Conservation (phyloP, 2,113 vertebrate genomes). For the Struthio camelus region DNA sequence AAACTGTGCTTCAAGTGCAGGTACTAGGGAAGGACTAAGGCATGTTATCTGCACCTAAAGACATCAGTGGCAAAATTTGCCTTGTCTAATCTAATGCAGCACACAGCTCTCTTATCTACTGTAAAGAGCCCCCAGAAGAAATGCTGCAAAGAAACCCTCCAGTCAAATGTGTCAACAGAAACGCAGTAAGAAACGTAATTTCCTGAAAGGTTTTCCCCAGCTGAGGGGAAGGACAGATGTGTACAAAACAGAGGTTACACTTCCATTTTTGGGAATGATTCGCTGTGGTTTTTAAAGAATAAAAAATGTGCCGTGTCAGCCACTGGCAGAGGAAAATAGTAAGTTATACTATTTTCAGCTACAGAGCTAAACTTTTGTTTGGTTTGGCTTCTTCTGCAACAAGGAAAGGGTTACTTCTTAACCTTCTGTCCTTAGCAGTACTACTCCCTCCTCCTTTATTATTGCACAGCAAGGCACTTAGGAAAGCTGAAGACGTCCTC, state of each 20-base stretch:
- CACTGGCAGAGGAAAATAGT: slow-evolving; percentile 38
- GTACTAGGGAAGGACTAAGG: neutral
- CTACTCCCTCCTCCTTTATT: neutral
- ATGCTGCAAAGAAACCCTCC: neutral
- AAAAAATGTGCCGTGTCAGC: slow-evolving; percentile 56
- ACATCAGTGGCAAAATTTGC: slow-evolving; percentile 35
- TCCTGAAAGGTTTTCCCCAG: neutral
- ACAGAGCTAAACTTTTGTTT: slow-evolving; percentile 46
- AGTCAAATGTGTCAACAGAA: slow-evolving; percentile 31
- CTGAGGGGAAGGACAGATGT: slow-evolving; percentile 11
- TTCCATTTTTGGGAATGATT: slow-evolving; percentile 62
- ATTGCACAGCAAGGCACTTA: neutral
- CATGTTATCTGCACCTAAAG: slow-evolving; percentile 44
- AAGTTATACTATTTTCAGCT: slow-evolving; percentile 42
- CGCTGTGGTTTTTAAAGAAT: slow-evolving; percentile 24
- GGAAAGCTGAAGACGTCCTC: neutral
- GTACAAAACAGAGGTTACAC: slow-evolving; percentile 42
- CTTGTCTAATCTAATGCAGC: neutral
- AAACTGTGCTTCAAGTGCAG: neutral
- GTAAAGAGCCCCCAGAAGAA: slow-evolving; percentile 28
- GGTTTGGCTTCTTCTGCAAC: slow-evolving; percentile 41
- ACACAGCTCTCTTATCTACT: slow-evolving; percentile 40
- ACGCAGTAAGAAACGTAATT: neutral
- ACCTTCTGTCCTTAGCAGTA: neutral
- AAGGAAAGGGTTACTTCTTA: slow-evolving; percentile 37